Evolutionary conservation across 2,797 vertebrate genomes (phyloP), one percentile per base, ranked within the genome.

Genomic region (Semaprochilodus insignis): DNA sequence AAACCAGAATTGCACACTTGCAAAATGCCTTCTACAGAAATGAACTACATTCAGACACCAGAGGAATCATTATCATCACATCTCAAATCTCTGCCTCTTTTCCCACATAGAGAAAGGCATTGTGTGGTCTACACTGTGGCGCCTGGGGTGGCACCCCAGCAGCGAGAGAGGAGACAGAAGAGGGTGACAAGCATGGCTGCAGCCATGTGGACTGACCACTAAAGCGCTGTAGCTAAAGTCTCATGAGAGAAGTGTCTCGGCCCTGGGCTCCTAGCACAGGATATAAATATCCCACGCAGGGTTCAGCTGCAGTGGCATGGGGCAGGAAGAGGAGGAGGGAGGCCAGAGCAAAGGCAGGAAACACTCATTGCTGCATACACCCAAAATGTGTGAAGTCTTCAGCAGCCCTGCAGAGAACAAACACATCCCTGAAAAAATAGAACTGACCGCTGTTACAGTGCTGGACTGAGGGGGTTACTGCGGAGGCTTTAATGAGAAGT

Each of bases 221-320:
- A 51, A 78, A 81, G 31, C 66, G 17, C 72, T 51, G 71, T 25
- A 82, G 65, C 74, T 82, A 52, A 79, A 72, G 63, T 74, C 69
- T 75, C 77, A 65, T 17, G 70, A 81, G n/a, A 86, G 81, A 84
- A 77, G 63, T 70, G 82, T 69, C 78, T 75, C 75, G 51, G 77
- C 75, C 63, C 52, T 10, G 40, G 60, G 79, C 79, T 81, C 59
- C 77, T 52, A 77, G 36, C 74, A 62, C 54, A 65, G 54, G 57
- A 82, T 88, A 86, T 86, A 89, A 89, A 89, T 88, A 89, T 84
- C 85, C 66, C 62, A 65, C 71, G 73, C 55, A 81, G 81, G 87
- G 85, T 88, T 89, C 83, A 87, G 82, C 85, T 86, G 87, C 87
- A 82, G 79, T 82, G 83, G 82, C 86, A 88, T 78, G 60, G 74